Percentiles rank a stretch among this genome's conserved stretches.
These are phyloP conservation scores for Branchinecta sandiegonensis DNA, from an alignment of 2,888 invertebrate genomes.

Conservation along the genomic window DNA sequence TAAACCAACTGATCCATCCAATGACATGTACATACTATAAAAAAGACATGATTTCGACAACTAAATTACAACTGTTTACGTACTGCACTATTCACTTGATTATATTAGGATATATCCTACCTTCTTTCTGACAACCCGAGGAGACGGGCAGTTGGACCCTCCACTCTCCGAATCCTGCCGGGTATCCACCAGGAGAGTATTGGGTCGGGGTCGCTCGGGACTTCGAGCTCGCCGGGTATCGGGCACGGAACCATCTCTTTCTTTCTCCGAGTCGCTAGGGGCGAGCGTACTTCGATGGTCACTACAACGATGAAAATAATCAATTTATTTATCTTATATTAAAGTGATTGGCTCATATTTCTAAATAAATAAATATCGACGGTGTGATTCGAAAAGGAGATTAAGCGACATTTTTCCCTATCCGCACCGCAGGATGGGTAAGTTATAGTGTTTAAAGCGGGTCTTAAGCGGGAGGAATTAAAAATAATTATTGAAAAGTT, in stretches of 20 bases:
- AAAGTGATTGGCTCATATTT: not conserved
- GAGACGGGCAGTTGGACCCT: slow-evolving; percentile 71
- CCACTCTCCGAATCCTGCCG: slow-evolving; percentile 66
- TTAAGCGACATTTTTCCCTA: no score
- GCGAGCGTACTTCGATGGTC: slow-evolving; percentile 83
- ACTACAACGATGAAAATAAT: slow-evolving; percentile 39
- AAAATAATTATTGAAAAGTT: no score
- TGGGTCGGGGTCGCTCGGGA: slow-evolving; percentile 29
- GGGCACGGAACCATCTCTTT: slow-evolving; percentile 41
- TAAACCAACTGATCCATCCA: no score
- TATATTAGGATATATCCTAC: slow-evolving; percentile 33
- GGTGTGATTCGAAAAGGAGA: slow-evolving; percentile 29
- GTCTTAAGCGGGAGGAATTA: no score
- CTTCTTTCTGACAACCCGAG: slow-evolving; percentile 65
- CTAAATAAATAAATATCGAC: slow-evolving; percentile 20
- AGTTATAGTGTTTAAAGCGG: no score
- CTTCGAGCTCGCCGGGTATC: slow-evolving; percentile 31
- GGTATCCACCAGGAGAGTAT: slow-evolving; percentile 24
- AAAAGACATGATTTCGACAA: no score
- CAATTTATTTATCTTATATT: not conserved
- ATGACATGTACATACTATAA: no score
- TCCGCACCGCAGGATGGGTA: no score
- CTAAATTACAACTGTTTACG: no score
- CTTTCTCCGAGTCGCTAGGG: slow-evolving; percentile 74
- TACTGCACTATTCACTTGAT: no score